A percentile compares a stretch with the other conserved stretches of the same genome.
Conservation (phyloP, 2,797 vertebrate genomes). For the Microtus californicus region DNA sequence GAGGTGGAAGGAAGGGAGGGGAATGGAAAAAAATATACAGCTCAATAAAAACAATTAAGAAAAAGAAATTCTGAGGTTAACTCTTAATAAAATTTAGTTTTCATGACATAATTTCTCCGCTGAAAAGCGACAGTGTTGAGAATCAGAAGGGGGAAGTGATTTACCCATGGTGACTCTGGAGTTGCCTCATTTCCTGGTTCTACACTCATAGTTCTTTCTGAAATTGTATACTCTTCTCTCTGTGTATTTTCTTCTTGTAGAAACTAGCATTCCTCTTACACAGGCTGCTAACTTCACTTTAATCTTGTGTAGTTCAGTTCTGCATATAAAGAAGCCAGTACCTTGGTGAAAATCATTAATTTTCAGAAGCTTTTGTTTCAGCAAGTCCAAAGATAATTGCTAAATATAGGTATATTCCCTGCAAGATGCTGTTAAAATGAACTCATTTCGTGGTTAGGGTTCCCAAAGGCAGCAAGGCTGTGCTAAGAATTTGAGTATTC, state of each 20-base stretch:
- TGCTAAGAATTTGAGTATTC: constrained; percentile 65
- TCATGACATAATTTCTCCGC: neutral
- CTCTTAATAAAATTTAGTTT: constrained; percentile 40
- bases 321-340: constrained; percentile 75
- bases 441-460: constrained; percentile 64
- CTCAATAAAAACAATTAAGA: too few relatives aligned
- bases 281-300: constrained; percentile 51
- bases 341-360: constrained; percentile 75
- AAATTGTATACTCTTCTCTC: neutral
- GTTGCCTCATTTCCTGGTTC: neutral
- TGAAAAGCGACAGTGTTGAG: neutral
- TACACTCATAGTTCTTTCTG: neutral
- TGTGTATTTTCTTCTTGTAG: constrained; percentile 43
- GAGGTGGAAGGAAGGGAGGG: too few relatives aligned
- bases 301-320: constrained; percentile 11
- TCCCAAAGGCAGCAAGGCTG: constrained; percentile 57
- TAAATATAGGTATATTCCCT: constrained; percentile 80
- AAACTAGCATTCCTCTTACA: constrained; percentile 25
- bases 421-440: constrained; percentile 75
- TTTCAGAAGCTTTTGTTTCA: constrained; percentile 81
- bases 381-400: constrained; percentile 80
- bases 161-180: neutral
- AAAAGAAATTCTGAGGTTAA: constrained; percentile 16
- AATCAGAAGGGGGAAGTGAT: neutral
- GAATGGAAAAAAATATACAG: too few relatives aligned